Evolutionary conservation across 2,888 invertebrate species (phyloP), one percentile per base, ranked within the genome.

Genomic region (Lasioglossum pauxillum): DNA sequence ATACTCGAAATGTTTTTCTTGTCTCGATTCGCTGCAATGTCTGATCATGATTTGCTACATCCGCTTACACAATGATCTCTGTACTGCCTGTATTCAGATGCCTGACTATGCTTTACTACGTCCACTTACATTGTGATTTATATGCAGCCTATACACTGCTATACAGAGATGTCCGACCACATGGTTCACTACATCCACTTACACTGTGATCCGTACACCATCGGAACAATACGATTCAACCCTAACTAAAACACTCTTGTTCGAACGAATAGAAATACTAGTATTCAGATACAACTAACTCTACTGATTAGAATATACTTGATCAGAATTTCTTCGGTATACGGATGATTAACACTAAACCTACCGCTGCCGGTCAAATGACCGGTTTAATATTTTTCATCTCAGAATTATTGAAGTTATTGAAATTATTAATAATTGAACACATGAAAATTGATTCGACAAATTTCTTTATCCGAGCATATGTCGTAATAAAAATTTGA

Each of bases 51-150:
- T 53, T 53, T 23, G 53, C 23, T 53, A 53, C 53, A 53, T 53
- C 53, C 53, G 3, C 53, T 53, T 53, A 53, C 53, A 53, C 53
- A 53, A 53, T 53, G 10, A n/a, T 53, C 23, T 10, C 23, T 10
- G 23, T 53, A 8, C 53, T 23, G 53, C 8, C 23, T 53, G 53
- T n/a, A 8, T n/a, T 53, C 8, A 53, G 53, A 53, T 23, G 53
- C n/a, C n/a, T 53, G 10, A 53, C 53, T n/a, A 53, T 53, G 23
- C 8, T 53, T 53, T 53, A 53, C 23, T 10, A 53, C 23, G 3
- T 53, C 53, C n/a, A 53, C 53, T 53, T 53, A n/a, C 53, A n/a
- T 53, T 53, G 53, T 53, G 53, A 53, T 53, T 53, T 53, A 53
- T 53, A 53, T 23, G 23, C 53, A 23, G 23, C 53, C 53, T 53